Evolutionary conservation across 2,797 vertebrate genomes (phyloP), one percentile per base, ranked within the genome.

Genomic region (Rhinoraja longicauda): DNA sequence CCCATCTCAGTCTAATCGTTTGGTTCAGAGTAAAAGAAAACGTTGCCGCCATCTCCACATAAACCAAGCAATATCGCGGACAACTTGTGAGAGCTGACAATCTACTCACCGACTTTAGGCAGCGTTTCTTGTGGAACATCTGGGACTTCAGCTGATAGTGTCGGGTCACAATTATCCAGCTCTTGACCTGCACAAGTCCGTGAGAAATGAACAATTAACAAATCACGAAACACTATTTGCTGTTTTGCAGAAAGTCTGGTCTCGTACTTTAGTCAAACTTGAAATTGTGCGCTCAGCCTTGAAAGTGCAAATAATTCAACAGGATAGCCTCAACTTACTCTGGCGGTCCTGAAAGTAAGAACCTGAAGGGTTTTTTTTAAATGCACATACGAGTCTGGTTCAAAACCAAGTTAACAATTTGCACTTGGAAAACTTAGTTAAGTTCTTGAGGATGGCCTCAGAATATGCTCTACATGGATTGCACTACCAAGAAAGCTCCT

Each of bases 101-200:
- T 67, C 64, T 91, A 91, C 90, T 91, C 67, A 91, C 90, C 90
- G 53, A 67, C 10, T 73, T 91, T 91, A 13, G 90, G 64, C 90
- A 91, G 70, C 10, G 67, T 72, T 91, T 91, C 90, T 53, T 73
- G 67, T 73, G 64, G 90, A 91, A 91, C 90, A 39, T 91, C 90
- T 29, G 90, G 90, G 24, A 45, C 90, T 24, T 91, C 90, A 24
- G 67, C 39, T 0, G 67, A 67, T 73, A 91, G 90, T 70, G 67
- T 45, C 29, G 90, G 67, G 10, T 91, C 90, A 91, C 90, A 91
- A 73, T 91, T 91, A 91, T 91, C 90, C 90, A 91, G 36, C 36
- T 91, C 90, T 73, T 91, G 90, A 36, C 90, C 90, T 91, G 39
- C 24, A 73, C 24, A 91, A 72, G 45, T 39, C 9, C 1, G 36